Conservation (phyloP, 1,140 invertebrate genomes). For the Goniozus legneri region DNA sequence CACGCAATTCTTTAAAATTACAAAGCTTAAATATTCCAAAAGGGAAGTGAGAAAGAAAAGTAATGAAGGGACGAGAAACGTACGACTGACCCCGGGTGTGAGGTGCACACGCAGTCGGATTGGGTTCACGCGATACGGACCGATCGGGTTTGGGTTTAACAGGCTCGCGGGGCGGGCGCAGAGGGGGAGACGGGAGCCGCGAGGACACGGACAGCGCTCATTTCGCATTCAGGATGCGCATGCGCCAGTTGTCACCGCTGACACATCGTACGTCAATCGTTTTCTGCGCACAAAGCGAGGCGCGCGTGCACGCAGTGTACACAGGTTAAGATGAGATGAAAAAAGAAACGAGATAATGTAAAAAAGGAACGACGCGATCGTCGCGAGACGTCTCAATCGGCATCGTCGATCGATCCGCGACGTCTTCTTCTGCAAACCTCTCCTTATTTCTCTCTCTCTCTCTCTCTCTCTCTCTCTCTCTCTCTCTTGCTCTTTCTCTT, state of each 20-base stretch:
- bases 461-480: not conserved
- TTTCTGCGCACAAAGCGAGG: conserved; percentile 44
- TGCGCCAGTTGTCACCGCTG: conserved; percentile 55
- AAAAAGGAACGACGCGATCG: conserved; percentile 36
- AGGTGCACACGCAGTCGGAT: conserved; percentile 13
- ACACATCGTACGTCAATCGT: conserved; percentile 54
- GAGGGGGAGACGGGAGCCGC: too few relatives aligned
- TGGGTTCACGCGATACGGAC: conserved; percentile 3
- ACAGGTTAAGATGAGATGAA: too few relatives aligned
- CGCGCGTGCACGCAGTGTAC: too few relatives aligned
- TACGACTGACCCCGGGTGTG: too few relatives aligned
- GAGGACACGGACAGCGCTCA: conserved; percentile 32
- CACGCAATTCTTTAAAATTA: too few relatives aligned
- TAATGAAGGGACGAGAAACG: too few relatives aligned
- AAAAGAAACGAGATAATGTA: too few relatives aligned
- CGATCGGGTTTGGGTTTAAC: too few relatives aligned
- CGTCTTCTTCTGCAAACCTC: conserved; percentile 19
- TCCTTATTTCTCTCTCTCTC: not conserved
- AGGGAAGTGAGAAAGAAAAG: too few relatives aligned
- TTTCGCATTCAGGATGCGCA: conserved; percentile 52
- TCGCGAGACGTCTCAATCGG: conserved; percentile 47
- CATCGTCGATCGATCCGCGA: conserved; percentile 29
- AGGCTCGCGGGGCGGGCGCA: too few relatives aligned
- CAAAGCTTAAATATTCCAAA: too few relatives aligned
- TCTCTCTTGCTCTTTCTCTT: not conserved